Conservation (phyloP, 2,113 vertebrate genomes). For the Redunca redunca region DNA sequence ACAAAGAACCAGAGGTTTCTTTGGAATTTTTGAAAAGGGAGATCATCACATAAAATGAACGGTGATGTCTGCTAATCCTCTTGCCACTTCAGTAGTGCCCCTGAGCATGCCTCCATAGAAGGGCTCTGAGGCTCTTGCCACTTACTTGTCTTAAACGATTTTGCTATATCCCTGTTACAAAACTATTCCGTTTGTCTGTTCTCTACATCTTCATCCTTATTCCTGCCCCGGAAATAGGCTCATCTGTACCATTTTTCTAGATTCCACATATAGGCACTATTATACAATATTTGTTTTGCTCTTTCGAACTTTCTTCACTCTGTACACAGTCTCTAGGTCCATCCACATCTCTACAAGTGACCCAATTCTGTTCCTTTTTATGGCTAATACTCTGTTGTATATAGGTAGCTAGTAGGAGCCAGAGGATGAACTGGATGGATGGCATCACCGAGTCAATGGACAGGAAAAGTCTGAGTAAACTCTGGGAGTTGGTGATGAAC, state of each 20-base stretch:
- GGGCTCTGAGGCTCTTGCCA: background rate
- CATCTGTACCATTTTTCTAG: background rate
- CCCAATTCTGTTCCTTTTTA: background rate
- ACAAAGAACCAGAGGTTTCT: background rate
- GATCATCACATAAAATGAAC: accelerated
- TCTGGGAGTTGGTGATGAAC: background rate
- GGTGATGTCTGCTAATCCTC: background rate
- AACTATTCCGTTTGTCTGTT: background rate
- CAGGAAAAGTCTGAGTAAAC: background rate
- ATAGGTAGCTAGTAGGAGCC: background rate
- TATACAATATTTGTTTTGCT: background rate
- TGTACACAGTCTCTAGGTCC: background rate
- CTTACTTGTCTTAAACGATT: background rate
- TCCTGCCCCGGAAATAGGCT: background rate
- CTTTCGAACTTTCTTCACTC: background rate
- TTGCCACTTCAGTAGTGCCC: background rate
- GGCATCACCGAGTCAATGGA: background rate
- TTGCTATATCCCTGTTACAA: background rate
- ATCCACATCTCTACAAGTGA: background rate
- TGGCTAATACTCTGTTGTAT: background rate
- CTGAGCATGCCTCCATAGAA: accelerated
- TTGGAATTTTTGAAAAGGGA: background rate
- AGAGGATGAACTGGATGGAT: background rate
- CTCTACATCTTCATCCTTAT: background rate
- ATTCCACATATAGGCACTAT: background rate